Conservation (phyloP, 2,113 vertebrate genomes). For the Rhinoderma darwinii region DNA sequence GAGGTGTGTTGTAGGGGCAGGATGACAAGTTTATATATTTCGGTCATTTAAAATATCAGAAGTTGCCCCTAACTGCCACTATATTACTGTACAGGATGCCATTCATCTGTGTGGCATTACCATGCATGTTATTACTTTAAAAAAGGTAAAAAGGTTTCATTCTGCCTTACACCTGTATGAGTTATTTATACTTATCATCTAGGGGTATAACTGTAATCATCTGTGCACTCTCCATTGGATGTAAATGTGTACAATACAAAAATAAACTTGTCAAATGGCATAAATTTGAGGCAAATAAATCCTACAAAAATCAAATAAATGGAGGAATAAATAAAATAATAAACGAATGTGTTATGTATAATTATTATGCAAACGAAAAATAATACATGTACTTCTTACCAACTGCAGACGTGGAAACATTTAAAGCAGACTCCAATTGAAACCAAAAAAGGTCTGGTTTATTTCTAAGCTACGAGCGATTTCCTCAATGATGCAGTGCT, state of each 20-base stretch:
- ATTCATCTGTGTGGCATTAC: too few species aligned
- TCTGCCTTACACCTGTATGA: too few species aligned
- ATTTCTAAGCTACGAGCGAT: constrained; percentile 94
- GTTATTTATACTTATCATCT: too few species aligned
- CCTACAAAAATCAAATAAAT: not conserved
- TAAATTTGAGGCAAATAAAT: not conserved
- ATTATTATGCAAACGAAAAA: not conserved
- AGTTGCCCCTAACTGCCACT: too few species aligned
- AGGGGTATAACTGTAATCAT: too few species aligned
- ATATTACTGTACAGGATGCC: too few species aligned
- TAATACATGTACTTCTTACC: not conserved
- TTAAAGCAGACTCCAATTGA: constrained; percentile 96
- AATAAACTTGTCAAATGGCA: not conserved
- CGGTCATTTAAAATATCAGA: too few species aligned
- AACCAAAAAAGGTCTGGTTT: constrained; percentile 89
- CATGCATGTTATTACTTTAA: too few species aligned
- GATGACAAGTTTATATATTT: too few species aligned
- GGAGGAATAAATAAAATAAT: not conserved
- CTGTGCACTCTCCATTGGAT: not conserved
- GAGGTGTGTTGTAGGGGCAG: too few species aligned
- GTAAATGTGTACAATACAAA: not conserved
- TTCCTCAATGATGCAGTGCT: constrained; percentile 96
- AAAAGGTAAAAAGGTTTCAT: too few species aligned
- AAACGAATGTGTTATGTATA: not conserved
- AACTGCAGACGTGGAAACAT: not conserved